Conservation (phyloP, 2,888 invertebrate species). For the Rhamnusium bicolor region DNA sequence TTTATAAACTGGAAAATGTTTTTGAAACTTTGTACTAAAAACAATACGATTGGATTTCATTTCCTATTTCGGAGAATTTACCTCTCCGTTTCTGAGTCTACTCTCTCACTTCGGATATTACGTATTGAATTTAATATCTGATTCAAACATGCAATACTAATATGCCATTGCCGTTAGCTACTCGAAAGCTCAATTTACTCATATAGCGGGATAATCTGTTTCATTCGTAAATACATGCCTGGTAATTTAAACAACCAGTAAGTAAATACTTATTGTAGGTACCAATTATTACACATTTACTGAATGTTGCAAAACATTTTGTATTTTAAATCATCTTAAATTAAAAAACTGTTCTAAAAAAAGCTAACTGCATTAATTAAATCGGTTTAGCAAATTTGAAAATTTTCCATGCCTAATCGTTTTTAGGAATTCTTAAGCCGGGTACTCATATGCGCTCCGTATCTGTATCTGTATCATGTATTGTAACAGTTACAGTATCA, state of each 20-base stretch:
- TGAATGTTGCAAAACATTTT: background rate
- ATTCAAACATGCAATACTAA: background rate
- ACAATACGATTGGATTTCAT: background rate
- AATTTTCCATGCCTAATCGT: no score
- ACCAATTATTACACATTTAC: background rate
- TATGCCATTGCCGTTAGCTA: background rate
- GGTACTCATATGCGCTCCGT: no score
- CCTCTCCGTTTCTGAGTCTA: background rate
- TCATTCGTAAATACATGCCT: background rate
- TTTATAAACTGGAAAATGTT: background rate
- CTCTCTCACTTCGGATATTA: background rate
- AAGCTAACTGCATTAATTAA: no score
- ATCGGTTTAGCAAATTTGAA: no score
- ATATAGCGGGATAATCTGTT: background rate
- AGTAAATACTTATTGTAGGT: background rate
- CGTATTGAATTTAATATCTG: background rate
- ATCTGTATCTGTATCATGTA: no score
- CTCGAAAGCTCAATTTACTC: background rate
- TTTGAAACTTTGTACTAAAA: background rate
- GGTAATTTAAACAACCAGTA: background rate
- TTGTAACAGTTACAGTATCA: no score
- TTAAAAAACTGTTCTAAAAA: no score
- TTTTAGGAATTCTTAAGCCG: no score
- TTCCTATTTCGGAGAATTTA: background rate
- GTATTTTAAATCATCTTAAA: background rate